A percentile compares a stretch with the other conserved stretches of the same genome.
These are phyloP conservation scores for Ceyx cyanopectus DNA, from an alignment of 2,113 vertebrate species.

Conservation along the genomic window DNA sequence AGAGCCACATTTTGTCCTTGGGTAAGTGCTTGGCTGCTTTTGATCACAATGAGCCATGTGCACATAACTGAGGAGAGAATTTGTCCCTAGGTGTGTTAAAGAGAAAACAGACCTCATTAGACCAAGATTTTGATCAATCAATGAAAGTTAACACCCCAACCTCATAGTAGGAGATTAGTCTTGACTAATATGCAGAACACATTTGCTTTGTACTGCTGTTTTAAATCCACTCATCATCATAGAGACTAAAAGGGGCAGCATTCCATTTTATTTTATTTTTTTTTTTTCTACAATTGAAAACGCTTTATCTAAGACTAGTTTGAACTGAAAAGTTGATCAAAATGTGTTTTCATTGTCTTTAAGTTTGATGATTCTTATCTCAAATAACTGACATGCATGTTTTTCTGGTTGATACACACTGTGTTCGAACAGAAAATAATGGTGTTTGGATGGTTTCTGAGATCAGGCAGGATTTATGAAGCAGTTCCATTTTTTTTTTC, in stretches of 20 bases:
- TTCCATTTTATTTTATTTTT: neutral
- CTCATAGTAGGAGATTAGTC: neutral
- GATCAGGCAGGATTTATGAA: conserved; percentile 71
- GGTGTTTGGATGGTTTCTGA: conserved; percentile 76
- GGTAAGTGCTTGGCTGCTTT: conserved; percentile 30
- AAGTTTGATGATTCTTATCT: conserved; percentile 68
- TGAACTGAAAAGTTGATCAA: conserved; percentile 70
- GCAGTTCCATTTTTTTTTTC: conserved; percentile 61
- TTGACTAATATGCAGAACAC: conserved; percentile 14
- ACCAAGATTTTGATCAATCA: conserved; percentile 30
- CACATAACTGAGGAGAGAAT: conserved; percentile 3
- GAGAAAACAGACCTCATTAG: conserved; percentile 44
- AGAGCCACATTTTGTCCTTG: conserved; percentile 51
- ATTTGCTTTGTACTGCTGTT: conserved; percentile 27
- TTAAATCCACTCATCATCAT: conserved; percentile 35
- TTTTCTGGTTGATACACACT: conserved; percentile 77
- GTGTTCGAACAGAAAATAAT: conserved; percentile 76
- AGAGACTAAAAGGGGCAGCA: conserved; percentile 43
- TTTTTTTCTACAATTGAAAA: conserved; percentile 62
- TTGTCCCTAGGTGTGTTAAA: conserved; percentile 37
- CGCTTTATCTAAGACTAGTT: conserved; percentile 67
- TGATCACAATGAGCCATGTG: neutral
- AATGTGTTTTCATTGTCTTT: conserved; percentile 77
- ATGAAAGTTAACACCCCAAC: conserved; percentile 46
- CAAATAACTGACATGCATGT: conserved; percentile 68